These are phyloP conservation scores for Nemotelus pantherinus DNA, from an alignment of 2,888 invertebrate genomes.

Conservation along the genomic window DNA sequence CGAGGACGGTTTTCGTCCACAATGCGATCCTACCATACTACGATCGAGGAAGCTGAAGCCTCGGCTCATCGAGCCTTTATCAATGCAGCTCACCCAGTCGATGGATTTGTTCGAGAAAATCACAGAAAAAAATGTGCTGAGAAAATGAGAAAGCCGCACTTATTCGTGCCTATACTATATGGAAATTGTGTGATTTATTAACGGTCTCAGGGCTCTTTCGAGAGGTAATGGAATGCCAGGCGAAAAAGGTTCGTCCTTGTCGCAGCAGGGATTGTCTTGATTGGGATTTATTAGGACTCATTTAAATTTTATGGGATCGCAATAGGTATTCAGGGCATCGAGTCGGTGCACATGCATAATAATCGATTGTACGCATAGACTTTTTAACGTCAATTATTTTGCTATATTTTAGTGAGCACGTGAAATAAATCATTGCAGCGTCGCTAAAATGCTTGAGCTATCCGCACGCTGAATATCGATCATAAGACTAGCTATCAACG, in stretches of 20 bases:
- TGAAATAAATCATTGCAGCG: too few species aligned
- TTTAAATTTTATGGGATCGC: slow-evolving; percentile 23
- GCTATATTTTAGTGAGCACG: too few species aligned
- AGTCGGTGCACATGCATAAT: background rate
- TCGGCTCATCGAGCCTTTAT: background rate
- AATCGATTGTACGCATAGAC: background rate
- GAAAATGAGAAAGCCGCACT: slow-evolving; percentile 4
- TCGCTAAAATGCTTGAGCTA: too few species aligned
- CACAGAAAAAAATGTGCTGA: background rate
- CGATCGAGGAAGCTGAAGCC: too few species aligned
- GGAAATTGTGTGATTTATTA: slow-evolving; percentile 46
- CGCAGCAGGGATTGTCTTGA: slow-evolving; percentile 4
- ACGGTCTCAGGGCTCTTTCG: slow-evolving; percentile 34
- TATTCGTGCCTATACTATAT: slow-evolving; percentile 34
- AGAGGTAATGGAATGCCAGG: background rate
- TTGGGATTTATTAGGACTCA: slow-evolving; percentile 29
- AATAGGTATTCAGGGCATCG: slow-evolving; percentile 10
- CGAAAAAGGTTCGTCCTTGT: slow-evolving; percentile 11
- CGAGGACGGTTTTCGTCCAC: background rate
- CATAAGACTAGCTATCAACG: too few species aligned
- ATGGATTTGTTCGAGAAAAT: slow-evolving; percentile 31
- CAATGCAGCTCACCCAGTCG: slow-evolving; percentile 10
- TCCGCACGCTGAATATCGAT: too few species aligned
- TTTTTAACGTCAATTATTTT: too few species aligned
- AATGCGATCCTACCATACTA: too few species aligned